These are phyloP conservation scores for Drosophila meridiana DNA, from an alignment of 2,888 invertebrate genomes.

Conservation along the genomic window DNA sequence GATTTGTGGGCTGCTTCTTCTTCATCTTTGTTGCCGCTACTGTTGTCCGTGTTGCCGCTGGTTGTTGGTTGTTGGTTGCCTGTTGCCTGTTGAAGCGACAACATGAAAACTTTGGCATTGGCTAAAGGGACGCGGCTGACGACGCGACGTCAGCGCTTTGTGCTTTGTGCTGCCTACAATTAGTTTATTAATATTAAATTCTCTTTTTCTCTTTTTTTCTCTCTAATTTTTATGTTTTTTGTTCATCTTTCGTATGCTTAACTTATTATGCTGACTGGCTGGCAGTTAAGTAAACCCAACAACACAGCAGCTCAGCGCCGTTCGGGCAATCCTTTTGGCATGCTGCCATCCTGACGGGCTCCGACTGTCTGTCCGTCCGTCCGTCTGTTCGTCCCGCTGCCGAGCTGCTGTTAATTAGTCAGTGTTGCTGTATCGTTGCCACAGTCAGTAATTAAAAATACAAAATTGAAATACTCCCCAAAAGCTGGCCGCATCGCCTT, in stretches of 20 bases:
- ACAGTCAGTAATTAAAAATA: slow-evolving; percentile 62
- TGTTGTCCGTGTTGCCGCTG: slow-evolving; percentile 4
- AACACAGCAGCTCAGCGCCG: not conserved
- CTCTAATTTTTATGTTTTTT: not conserved
- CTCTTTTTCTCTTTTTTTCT: not conserved
- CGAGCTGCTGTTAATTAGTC: slow-evolving; percentile 62
- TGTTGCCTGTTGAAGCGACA: slow-evolving; percentile 26
- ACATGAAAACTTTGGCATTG: slow-evolving; percentile 25
- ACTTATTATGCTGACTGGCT: slow-evolving; percentile 44
- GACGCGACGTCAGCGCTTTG: slow-evolving; percentile 22
- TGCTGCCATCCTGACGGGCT: slow-evolving; percentile 22
- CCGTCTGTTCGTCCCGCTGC: not conserved
- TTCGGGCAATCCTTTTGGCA: not conserved
- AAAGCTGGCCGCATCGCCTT: slow-evolving; percentile 10
- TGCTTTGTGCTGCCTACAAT: slow-evolving; percentile 60
- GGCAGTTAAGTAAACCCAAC: slow-evolving; percentile 12
- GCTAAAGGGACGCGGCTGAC: slow-evolving; percentile 15
- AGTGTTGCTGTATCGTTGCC: slow-evolving; percentile 34
- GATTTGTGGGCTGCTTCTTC: slow-evolving; percentile 41
- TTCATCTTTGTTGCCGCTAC: slow-evolving; percentile 17
- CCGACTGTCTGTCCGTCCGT: not conserved
- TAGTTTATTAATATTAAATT: slow-evolving; percentile 74
- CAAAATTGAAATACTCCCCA: slow-evolving; percentile 35
- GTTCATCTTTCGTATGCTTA: slow-evolving; percentile 49
- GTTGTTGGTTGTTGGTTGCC: slow-evolving; percentile 14